Percentiles rank a stretch among this genome's conserved stretches.
Evolutionary conservation across 2,113 vertebrate species (phyloP).

Genomic region (Semicossyphus pulcher): DNA sequence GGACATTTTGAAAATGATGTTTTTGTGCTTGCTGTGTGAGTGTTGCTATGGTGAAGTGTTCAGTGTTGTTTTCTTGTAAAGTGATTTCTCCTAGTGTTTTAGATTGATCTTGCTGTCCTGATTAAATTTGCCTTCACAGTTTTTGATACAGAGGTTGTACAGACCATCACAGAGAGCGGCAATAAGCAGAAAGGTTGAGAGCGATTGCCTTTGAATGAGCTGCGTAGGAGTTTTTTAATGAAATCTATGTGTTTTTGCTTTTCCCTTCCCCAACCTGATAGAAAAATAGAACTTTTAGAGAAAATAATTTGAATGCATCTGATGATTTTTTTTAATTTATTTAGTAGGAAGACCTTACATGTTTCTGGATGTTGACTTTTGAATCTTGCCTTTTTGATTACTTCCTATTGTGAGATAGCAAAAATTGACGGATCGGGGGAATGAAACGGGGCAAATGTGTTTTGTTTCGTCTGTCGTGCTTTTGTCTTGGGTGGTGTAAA

Average conservation of each 20-base stretch:
- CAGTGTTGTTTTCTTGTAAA: conserved; percentile 85
- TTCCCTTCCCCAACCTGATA: conserved; percentile 73
- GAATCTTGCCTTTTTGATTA: conserved; percentile 89
- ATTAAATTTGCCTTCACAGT: conserved; percentile 96
- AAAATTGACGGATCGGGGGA: conserved; percentile 66
- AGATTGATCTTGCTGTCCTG: conserved; percentile 87
- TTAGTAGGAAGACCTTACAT: conserved; percentile 85
- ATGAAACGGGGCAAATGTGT: conserved; percentile 17
- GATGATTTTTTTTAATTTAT: conserved; percentile 92
- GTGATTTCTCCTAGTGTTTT: conserved; percentile 86
- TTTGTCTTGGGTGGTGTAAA: conserved; percentile 71
- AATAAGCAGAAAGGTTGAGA: conserved; percentile 88
- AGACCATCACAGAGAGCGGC: conserved; percentile 79
- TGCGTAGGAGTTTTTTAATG: conserved; percentile 88
- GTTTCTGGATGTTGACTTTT: conserved; percentile 92
- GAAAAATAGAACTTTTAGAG: conserved; percentile 54
- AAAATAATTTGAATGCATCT: conserved; percentile 89
- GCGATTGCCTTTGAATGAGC: conserved; percentile 92
- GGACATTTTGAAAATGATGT: conserved; percentile 80
- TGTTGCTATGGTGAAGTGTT: conserved; percentile 93
- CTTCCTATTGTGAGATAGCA: conserved; percentile 89
- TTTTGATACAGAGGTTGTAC: conserved; percentile 91
- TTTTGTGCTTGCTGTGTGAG: conserved; percentile 95
- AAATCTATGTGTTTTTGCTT: conserved; percentile 89
- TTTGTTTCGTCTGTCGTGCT: conserved; percentile 40